These are phyloP conservation scores for Amphimallon solstitiale DNA, from an alignment of 2,888 invertebrate species.

Conservation along the genomic window DNA sequence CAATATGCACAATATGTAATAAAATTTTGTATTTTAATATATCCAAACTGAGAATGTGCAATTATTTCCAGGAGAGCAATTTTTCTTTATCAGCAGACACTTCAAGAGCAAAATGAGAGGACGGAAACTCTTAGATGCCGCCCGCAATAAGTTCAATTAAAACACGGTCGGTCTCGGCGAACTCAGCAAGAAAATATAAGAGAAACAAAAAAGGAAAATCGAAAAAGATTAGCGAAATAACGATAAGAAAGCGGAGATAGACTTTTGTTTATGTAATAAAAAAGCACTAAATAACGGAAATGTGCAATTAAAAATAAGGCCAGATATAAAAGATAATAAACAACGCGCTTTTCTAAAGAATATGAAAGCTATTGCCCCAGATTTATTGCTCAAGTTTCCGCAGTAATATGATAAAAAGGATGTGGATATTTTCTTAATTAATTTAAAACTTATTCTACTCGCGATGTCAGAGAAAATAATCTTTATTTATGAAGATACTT, in stretches of 20 bases:
- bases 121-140: no score
- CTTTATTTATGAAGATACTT: conserved; percentile 27
- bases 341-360: conserved; percentile 49
- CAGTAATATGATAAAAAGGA: conserved; percentile 39
- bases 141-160: no score
- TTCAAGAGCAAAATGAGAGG: no score
- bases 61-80: no score
- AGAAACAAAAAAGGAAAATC: conserved; percentile 27
- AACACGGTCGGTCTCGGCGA: no score
- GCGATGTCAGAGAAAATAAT: not conserved
- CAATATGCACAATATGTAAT: no score
- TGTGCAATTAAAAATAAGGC: conserved; percentile 52
- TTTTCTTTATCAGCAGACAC: no score
- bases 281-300: conserved; percentile 52
- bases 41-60: no score
- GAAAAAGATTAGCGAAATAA: conserved; percentile 36
- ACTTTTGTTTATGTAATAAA: conserved; percentile 51
- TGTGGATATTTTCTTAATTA: conserved; percentile 38
- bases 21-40: no score
- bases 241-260: conserved; percentile 44
- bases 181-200: not conserved
- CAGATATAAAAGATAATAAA: conserved; percentile 52
- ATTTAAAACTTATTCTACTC: conserved; percentile 36
- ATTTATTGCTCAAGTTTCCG: conserved; percentile 50
- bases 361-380: conserved; percentile 50